Base-by-base conservation (phyloP, 2,113 vertebrate species). In the Thalassoma bifasciatum region DNA sequence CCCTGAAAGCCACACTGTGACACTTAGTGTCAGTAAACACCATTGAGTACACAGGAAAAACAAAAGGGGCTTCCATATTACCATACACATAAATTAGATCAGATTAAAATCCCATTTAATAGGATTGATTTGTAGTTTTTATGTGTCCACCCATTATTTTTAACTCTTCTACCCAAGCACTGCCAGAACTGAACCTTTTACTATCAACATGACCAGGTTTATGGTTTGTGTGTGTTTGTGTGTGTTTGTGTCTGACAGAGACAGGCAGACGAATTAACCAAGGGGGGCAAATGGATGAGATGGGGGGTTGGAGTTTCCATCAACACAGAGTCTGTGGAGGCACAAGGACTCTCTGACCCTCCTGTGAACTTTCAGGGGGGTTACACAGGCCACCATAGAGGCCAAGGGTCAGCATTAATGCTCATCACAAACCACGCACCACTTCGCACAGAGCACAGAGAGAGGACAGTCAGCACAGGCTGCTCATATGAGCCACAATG, bases 401-500 rank as follows among this genome's bases (percentile, higher is more conserved):
- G 95, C 87, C 95, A 96, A 92, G 97, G 97, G 95, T 96, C 96
- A 95, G 89, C 89, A 72, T 94, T 95, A 94, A 94, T 95, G 95
- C 95, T 93, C 94, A 91, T 94, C 93, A 92, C 95, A 95, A 95
- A 96, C 94, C 96, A 96, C 95, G 96, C 93, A 91, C 90, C 86
- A 94, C 95, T 95, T 94, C 95, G 94, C 93, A 87, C 84, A 62
- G 54, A 83, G n/a, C 91, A 93, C 83, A 94, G 92, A 94, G 78
- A 69, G 65, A 90, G 88, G 86, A 92, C 86, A 66, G 81, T 79
- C 86, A 87, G 73, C 67, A 84, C 56, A 80, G 72, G 52, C 86
- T 83, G 75, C 85, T 86, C 84, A 66, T 82, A 85, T 88, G 76
- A 92, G 89, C 77, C 66, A 72, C 66, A 77, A 77, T 82, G 66